Evolutionary conservation across 2,888 invertebrate species (phyloP).

Genomic region (Stramonita haemastoma): DNA sequence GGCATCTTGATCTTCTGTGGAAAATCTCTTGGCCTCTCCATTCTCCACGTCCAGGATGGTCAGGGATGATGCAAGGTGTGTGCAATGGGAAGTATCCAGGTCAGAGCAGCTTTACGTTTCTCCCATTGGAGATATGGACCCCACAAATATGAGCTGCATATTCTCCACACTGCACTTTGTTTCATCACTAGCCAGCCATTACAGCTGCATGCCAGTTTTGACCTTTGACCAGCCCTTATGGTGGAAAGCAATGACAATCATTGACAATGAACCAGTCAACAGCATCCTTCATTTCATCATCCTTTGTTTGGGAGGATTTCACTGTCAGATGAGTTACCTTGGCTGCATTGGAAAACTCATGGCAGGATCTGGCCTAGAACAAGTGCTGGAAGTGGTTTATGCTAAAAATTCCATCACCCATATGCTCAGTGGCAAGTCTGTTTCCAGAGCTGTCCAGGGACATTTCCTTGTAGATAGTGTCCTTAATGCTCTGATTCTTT

Average conservation of each 20-base stretch:
- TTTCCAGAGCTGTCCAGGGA: slow-evolving; percentile 26
- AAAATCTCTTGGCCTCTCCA: slow-evolving; percentile 40
- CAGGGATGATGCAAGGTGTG: slow-evolving; percentile 54
- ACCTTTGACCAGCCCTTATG: slow-evolving; percentile 59
- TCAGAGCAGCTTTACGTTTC: slow-evolving; percentile 51
- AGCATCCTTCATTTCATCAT: slow-evolving; percentile 42
- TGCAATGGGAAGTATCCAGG: slow-evolving; percentile 50
- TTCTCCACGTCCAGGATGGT: slow-evolving; percentile 50
- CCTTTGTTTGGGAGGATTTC: slow-evolving; percentile 50
- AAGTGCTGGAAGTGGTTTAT: slow-evolving; percentile 3
- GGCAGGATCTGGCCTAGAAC: slow-evolving; percentile 14
- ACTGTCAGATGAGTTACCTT: slow-evolving; percentile 35
- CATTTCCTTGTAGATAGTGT: slow-evolving; percentile 24
- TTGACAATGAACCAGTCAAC: slow-evolving; percentile 29
- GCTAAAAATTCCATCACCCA: slow-evolving; percentile 2
- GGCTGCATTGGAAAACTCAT: slow-evolving; percentile 21
- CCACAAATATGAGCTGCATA: slow-evolving; percentile 52
- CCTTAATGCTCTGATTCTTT: slow-evolving; percentile 3
- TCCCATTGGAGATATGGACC: slow-evolving; percentile 58
- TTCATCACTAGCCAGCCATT: slow-evolving; percentile 16
- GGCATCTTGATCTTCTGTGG: slow-evolving; percentile 33
- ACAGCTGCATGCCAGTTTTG: slow-evolving; percentile 46
- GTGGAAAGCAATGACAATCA: slow-evolving; percentile 52
- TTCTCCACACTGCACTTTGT: slow-evolving; percentile 51
- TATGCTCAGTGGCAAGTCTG: slow-evolving; percentile 19